phyloP scores from a whole-genome alignment of 2,888 invertebrate species.

The Leptopilina drosophilae region DNA sequence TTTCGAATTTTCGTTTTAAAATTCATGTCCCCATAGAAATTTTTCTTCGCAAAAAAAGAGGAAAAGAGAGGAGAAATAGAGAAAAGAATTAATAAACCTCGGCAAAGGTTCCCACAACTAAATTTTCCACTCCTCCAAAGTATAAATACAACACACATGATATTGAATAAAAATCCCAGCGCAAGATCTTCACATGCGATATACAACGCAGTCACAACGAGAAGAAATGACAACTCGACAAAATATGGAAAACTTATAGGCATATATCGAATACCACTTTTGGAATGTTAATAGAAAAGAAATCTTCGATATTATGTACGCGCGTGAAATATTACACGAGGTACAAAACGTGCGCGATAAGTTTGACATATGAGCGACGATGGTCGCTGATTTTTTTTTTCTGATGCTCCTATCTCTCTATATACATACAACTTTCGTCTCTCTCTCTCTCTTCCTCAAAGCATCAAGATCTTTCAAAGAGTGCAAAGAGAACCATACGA shows the following conservation, averaged over 20 bases:
- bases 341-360: slow-evolving; percentile 33
- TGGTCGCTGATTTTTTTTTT: too few relatives aligned
- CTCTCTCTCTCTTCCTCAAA: background rate
- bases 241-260: background rate
- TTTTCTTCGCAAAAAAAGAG: too few relatives aligned
- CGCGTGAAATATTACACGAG: slow-evolving; percentile 33
- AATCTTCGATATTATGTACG: background rate
- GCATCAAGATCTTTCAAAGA: slow-evolving; percentile 31
- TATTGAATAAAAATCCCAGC: background rate
- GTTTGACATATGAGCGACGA: slow-evolving; percentile 37
- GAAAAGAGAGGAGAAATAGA: too few relatives aligned
- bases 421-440: background rate
- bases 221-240: background rate
- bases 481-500: background rate
- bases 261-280: background rate
- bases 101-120: background rate
- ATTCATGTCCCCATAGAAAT: too few relatives aligned
- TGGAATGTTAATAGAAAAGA: slow-evolving; percentile 18
- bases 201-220: background rate
- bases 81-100: too few relatives aligned
- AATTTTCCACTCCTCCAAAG: background rate
- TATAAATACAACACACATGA: background rate
- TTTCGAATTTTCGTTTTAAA: too few relatives aligned
- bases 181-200: slow-evolving; percentile 4
- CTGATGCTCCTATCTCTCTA: background rate